Evolutionary conservation across 1,140 invertebrate species (phyloP), one percentile per base, ranked within the genome.

Genomic region (Globodera rostochiensis): DNA sequence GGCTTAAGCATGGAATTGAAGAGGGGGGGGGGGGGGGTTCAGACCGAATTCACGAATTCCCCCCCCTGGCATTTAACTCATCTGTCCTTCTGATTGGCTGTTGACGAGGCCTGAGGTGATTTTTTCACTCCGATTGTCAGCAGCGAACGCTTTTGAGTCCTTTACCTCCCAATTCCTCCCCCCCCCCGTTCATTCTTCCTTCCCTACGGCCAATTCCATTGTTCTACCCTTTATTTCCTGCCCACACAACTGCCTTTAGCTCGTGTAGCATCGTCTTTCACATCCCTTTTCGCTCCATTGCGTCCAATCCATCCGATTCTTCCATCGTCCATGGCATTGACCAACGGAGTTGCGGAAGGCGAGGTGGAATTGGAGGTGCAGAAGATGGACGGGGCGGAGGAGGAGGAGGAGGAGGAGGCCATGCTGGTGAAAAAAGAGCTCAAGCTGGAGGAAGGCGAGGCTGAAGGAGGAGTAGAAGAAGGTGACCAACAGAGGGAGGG

Each of bases 361-460:
- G 79, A 80, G 49, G 79, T 74, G 66, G 69, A 80, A 53, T 74
- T 80, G 64, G 47, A 6, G 71, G 70, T 80, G 50, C 79, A 45
- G 49, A 67, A 67, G 57, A 70, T 45, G 13, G 77, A 69, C n/a
- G 78, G 64, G 25, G 49, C 25, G 15, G 67, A 46, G 36, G 78
- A 73, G 8, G 13, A 69, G 15, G 67, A 46, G 36, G 78, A 73
- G 8, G 13, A 69, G 46, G 78, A 80, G 45, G 66, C 79, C 53
- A 80, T 71, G 4, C 50, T 80, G 7, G 53, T 80, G 25, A 80
- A 80, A 36, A 80, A 80, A 21, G 49, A 74, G 6, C 8, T 80
- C 19, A 60, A 75, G 15, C 53, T 80, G 71, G 79, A 80, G 13
- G 69, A 60, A 73, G 76, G 36, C 45, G 50, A 11, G 11, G 71